Evolutionary conservation across 2,888 invertebrate species (phyloP), one percentile per base, ranked within the genome.

Genomic region (Euproctis similis): DNA sequence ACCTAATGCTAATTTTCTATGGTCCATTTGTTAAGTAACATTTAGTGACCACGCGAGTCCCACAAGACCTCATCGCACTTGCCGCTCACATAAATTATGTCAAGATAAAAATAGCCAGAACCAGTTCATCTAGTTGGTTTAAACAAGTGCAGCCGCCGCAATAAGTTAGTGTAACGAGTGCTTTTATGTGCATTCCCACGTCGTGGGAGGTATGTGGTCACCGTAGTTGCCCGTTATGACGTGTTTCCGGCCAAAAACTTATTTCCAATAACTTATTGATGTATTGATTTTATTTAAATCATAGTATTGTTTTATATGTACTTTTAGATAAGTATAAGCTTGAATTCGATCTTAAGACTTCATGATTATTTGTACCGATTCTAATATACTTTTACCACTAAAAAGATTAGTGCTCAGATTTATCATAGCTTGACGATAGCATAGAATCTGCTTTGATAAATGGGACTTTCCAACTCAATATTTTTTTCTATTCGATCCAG

Each of bases 131-230:
- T 13, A 23, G 33, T 29, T 29, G 24, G 26, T 26, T 16, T n/a
- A n/a, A 36, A 21, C 25, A 30, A 34, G 39, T 24, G 14, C 23
- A 33, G 6, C 25, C 28, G 25, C 22, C 23, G 33, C 23, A 17
- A 12, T 34, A 30, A 26, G 27, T 21, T 17, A 51, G 32, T 32
- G 36, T 39, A 34, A 23, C 30, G 18, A 20, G 28, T 24, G n/a
- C n/a, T n/a, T 37, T 29, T 51, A 26, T 34, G 44, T 42, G 36
- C 36, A 37, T 47, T 46, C 48, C 30, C 51, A 50, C 30, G 38
- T 29, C 9, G 26, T 18, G 18, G 22, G 32, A 8, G 31, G 14
- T 21, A 4, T 2, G 14, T 24, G 10, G 19, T 20, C 12, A 25
- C 14, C 16, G 20, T 20, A 14, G n/a, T n/a, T n/a, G n/a, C 10